Evolutionary conservation across 2,797 vertebrate species (phyloP), one percentile per base, ranked within the genome.

Genomic region (Xenopus petersii): DNA sequence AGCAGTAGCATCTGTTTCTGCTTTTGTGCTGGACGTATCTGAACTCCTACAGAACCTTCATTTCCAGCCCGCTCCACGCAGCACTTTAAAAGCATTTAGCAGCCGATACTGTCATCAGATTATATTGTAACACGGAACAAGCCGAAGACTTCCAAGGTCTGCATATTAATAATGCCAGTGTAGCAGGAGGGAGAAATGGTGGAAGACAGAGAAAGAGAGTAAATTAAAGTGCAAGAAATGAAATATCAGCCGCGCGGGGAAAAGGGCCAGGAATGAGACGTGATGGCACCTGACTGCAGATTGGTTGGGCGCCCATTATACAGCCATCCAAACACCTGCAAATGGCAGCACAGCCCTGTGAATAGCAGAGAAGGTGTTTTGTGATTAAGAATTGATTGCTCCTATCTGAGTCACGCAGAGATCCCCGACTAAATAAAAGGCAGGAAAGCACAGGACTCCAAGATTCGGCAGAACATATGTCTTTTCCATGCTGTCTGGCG

Each of bases 81-180:
- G 66, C 76, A 64, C 76, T 78, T 73, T 73, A 73, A 73, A 70
- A 74, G 71, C 76, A 65, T 74, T 79, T 79, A 73, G 67, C 76
- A 46, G 71, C 51, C 36, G 76, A 73, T 70, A 59, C 17, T 54
- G 71, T 74, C 76, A 79, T 73, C 76, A 70, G 60, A 79, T 74
- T 70, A 73, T 69, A 62, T 65, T 36, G 42, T 12, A 74, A 70
- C 66, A 61, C 26, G 26, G 60, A 65, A 74, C 70, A 63, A 24
- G 70, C 46, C 70, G 2, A 63, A 24, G 49, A 73, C 72, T 51
- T 54, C 70, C 51, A 5, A 49, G 24, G 71, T 54, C 67, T 70
- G 71, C 61, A 13, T 70, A 59, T 26, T 65, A 69, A 60, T 69
- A 54, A 66, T 12, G 55, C 4, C 4, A 24, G 33, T n/a, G 15